Base-by-base conservation (phyloP, 2,888 invertebrate species). In the Agrotis exclamationis region DNA sequence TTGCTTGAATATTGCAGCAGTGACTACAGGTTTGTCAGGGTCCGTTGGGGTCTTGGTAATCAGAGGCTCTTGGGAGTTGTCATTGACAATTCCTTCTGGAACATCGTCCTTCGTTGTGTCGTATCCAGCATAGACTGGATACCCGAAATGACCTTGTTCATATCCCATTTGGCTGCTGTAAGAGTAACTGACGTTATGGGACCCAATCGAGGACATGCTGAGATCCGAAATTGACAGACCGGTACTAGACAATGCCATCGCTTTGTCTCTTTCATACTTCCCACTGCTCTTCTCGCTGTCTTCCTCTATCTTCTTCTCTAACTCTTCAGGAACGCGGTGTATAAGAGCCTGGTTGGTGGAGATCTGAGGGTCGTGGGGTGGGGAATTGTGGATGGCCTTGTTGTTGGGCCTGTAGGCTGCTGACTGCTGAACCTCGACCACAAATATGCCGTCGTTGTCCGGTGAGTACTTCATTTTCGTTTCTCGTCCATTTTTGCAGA, bases 151-250 rank as follows among this genome's bases (percentile, higher is more conserved):
- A 51, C 98, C 98, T 83, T 97, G 96, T 69, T 98, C 97, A 88
- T 98, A 98, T 39, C 98, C 97, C 84, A 97, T 96, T 92, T 98
- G 98, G 89, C 98, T 98, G 68, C 98, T 97, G 89, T 98, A 98
- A 58, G 97, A 97, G 90, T 98, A 98, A 75, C 97, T 97, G 18
- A 97, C 97, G 90, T 98, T 98, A 69, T 97, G 97, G 48, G 97
- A 97, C 18, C 97, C 97, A 59, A 97, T 96, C 44, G 98, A 98
- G 20, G 97, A 97, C 88, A 98, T 96, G 87, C 98, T 98, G 0
- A 98, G 96, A 88, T 98, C 98, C 7, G 98, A 98, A 88, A 98
- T 98, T 7, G 98, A 98, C 3, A 98, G 96, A 0, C 98, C 98
- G 0, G 98, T 98, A 87, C 97, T 97, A 28, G 97, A 97, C 65